Percentiles rank a stretch among this genome's conserved stretches.
Evolutionary conservation across 2,797 vertebrate species (phyloP).

Genomic region (Sebastes flavidus): DNA sequence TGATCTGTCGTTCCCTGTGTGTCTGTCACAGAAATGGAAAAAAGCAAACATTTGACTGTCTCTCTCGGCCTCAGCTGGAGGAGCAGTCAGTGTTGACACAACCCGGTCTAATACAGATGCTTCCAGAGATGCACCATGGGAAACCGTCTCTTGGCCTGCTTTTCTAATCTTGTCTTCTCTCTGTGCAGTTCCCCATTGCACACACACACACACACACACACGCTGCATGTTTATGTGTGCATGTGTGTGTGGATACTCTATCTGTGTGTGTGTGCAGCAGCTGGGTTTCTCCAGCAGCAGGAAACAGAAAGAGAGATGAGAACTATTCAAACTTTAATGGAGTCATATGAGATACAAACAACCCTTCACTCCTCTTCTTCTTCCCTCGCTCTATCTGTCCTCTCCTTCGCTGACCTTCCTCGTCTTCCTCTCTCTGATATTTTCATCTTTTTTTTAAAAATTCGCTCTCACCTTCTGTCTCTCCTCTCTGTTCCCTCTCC

Average conservation of each 20-base stretch:
- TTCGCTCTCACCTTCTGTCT: conserved; percentile 12
- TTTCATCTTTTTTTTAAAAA: conserved; percentile 26
- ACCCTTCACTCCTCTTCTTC: neutral
- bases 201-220: neutral
- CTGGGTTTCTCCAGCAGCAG: conserved; percentile 20
- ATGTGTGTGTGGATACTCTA: neutral
- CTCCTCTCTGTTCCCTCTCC: conserved; percentile 6
- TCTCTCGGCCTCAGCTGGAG: conserved; percentile 54
- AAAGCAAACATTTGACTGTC: conserved; percentile 4
- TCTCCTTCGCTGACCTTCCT: conserved; percentile 43
- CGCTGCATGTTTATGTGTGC: neutral
- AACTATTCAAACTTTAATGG: conserved; percentile 64
- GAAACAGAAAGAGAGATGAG: conserved; percentile 40
- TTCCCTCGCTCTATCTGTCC: conserved; percentile 4
- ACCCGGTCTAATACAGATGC: conserved; percentile 67
- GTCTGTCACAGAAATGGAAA: conserved; percentile 40
- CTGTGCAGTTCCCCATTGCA: conserved; percentile 19
- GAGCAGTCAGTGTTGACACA: conserved; percentile 69
- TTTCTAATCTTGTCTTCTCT: conserved; percentile 69
- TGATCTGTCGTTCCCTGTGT: conserved; percentile 37
- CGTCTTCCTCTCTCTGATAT: conserved; percentile 36
- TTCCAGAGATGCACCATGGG: conserved; percentile 73
- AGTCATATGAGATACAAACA: conserved; percentile 52
- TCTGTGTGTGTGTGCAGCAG: conserved; percentile 17
- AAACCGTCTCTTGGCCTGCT: conserved; percentile 68